A percentile compares a stretch with the other conserved stretches of the same genome.
Evolutionary conservation across 2,888 invertebrate species (phyloP).

Genomic region (Ormyrus thymus): DNA sequence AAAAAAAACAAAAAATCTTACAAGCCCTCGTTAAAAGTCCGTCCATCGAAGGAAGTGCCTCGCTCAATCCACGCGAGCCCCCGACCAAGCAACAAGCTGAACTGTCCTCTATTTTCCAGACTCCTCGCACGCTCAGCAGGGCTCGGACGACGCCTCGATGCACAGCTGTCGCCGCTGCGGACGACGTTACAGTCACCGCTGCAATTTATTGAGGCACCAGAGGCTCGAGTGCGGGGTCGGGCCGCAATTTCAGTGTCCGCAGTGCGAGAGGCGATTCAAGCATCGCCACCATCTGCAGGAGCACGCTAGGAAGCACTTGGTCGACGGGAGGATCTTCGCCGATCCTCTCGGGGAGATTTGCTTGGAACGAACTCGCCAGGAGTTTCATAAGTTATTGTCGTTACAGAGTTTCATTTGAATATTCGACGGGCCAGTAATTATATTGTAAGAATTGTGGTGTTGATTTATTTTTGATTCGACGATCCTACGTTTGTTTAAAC

Average conservation of each 20-base stretch:
- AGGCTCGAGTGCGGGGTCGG: conserved; percentile 71
- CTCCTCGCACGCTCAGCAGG: neutral
- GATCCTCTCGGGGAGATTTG: too few species aligned
- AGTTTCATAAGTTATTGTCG: too few species aligned
- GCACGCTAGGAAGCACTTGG: conserved; percentile 67
- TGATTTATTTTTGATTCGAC: too few species aligned
- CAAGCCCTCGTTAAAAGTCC: too few species aligned
- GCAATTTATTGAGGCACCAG: conserved; percentile 70
- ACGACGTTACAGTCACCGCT: conserved; percentile 69
- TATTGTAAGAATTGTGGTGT: too few species aligned
- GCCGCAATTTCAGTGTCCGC: conserved; percentile 68
- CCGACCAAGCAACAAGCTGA: neutral
- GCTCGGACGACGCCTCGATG: neutral
- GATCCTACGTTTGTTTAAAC: too few species aligned
- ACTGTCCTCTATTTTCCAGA: conserved; percentile 41
- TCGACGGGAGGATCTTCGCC: neutral
- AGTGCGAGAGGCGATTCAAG: conserved; percentile 72
- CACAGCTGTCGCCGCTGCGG: conserved; percentile 65
- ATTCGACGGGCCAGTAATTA: too few species aligned
- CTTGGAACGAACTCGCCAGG: too few species aligned
- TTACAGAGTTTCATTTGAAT: too few species aligned
- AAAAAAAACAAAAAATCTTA: too few species aligned
- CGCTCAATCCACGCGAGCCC: too few species aligned
- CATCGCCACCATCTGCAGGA: conserved; percentile 73
- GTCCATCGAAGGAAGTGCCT: too few species aligned